Conservation (phyloP, 1,140 invertebrate species). For the Zaprionus gabonicus region DNA sequence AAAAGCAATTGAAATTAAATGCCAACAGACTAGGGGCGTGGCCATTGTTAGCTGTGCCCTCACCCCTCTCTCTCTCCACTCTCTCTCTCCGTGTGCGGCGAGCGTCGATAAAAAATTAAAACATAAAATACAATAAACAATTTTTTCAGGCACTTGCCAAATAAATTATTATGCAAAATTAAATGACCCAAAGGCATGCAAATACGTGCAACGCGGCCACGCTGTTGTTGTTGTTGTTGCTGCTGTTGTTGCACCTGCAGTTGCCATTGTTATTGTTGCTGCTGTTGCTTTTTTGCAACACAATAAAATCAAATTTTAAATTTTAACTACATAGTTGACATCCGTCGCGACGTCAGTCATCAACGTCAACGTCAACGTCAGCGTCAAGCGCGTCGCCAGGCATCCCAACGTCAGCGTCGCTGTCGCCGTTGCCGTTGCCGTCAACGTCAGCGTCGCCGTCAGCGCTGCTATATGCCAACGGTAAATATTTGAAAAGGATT, state of each 20-base stretch:
- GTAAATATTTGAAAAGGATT: slow-evolving; percentile 85
- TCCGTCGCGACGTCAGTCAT: slow-evolving; percentile 12
- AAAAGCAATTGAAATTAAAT: slow-evolving; percentile 80
- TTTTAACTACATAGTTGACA: slow-evolving; percentile 53
- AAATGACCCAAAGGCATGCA: slow-evolving; percentile 77
- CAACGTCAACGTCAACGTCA: slow-evolving; percentile 17
- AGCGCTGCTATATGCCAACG: slow-evolving; percentile 74
- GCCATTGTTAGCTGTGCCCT: slow-evolving; percentile 53
- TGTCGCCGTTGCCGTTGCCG: slow-evolving; percentile 27
- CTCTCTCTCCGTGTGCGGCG: background rate
- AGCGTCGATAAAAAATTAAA: slow-evolving; percentile 71
- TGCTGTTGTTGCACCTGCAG: slow-evolving; percentile 21
- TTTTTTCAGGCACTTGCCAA: slow-evolving; percentile 63
- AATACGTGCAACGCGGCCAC: slow-evolving; percentile 26
- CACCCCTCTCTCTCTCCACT: no score
- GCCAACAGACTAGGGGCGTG: slow-evolving; percentile 73
- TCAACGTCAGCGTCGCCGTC: slow-evolving; percentile 40
- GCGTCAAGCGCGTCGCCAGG: slow-evolving; percentile 1
- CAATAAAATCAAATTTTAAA: slow-evolving; percentile 74
- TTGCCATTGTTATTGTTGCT: slow-evolving; percentile 19
- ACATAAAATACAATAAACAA: slow-evolving; percentile 73
- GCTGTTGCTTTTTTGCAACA: slow-evolving; percentile 38
- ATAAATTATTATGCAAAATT: slow-evolving; percentile 83
- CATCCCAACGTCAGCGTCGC: slow-evolving; percentile 3
- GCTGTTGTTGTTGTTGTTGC: background rate